A percentile compares a stretch with the other conserved stretches of the same genome.
phyloP scores from a whole-genome alignment of 2,113 vertebrate species.

The Crocuta crocuta region DNA sequence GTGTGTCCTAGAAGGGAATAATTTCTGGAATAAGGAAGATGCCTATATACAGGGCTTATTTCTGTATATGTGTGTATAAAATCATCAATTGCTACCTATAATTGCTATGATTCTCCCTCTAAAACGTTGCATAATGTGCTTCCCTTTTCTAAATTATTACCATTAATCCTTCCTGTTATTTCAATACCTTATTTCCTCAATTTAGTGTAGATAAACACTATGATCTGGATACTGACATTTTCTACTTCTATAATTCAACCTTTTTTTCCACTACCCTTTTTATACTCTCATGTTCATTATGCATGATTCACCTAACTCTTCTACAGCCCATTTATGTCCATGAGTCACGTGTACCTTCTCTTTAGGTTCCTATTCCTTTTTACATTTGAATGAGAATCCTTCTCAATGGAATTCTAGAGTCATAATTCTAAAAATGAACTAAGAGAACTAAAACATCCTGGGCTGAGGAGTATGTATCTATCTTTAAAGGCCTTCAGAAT shows the following conservation, averaged over 20 bases:
- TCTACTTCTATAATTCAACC: not conserved
- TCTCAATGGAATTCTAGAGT: not conserved
- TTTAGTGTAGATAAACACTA: not conserved
- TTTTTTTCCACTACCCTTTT: not conserved
- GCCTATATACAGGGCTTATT: not conserved
- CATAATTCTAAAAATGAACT: conserved; percentile 56
- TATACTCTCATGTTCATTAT: not conserved
- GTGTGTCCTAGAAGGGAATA: not conserved
- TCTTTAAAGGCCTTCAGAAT: not conserved
- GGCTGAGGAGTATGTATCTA: not conserved
- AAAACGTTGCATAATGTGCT: not conserved
- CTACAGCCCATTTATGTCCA: not conserved
- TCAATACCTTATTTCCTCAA: not conserved
- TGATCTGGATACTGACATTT: not conserved
- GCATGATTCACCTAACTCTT: not conserved
- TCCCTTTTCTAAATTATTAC: not conserved
- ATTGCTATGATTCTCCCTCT: not conserved
- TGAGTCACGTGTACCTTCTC: not conserved
- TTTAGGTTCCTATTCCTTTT: not conserved
- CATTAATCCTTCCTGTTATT: not conserved
- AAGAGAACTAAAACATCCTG: conserved; percentile 4
- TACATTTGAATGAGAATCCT: conserved; percentile 4
- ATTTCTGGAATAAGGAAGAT: not conserved
- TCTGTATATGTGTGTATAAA: not conserved
- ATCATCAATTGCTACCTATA: not conserved